phyloP scores from a whole-genome alignment of 1,140 invertebrate genomes.

The Procambarus clarkii region DNA sequence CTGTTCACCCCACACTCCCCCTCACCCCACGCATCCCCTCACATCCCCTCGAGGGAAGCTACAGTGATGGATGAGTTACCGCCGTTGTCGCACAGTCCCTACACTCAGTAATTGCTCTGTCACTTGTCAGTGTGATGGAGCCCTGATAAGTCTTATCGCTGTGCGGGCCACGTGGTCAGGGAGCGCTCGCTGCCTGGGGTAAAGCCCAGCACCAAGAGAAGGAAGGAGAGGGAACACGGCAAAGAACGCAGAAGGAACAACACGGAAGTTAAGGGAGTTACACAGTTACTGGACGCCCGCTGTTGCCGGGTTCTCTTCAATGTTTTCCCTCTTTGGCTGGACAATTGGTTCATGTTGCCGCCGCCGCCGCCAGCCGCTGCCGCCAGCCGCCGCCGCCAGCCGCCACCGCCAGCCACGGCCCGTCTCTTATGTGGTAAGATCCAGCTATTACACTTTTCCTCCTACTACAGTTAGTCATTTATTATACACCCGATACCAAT shows the following conservation, averaged over 20 bases:
- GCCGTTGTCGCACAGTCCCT: not conserved
- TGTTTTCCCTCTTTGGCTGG: slow-evolving; percentile 9
- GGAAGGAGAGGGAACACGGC: slow-evolving; percentile 28
- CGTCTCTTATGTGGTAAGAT: too few relatives aligned
- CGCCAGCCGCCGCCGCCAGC: too few relatives aligned
- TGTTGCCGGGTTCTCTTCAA: slow-evolving; percentile 4
- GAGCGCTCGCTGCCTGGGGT: not conserved
- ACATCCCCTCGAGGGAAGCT: not conserved
- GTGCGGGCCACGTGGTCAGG: slow-evolving; percentile 29
- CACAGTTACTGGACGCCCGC: not conserved
- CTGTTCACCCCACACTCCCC: too few relatives aligned
- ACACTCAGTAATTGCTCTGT: slow-evolving; percentile 55
- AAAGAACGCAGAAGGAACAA: not conserved
- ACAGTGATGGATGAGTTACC: slow-evolving; percentile 22
- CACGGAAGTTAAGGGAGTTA: slow-evolving; percentile 14
- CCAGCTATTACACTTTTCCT: too few relatives aligned
- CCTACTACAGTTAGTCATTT: too few relatives aligned
- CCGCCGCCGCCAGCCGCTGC: too few relatives aligned
- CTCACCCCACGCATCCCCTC: not conserved
- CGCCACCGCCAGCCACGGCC: too few relatives aligned
- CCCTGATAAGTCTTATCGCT: slow-evolving; percentile 49
- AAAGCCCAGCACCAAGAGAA: not conserved
- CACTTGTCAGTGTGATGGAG: slow-evolving; percentile 50
- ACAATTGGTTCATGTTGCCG: slow-evolving; percentile 35
- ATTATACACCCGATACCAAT: too few relatives aligned